Percentiles rank a stretch among this genome's conserved stretches.
phyloP scores from a whole-genome alignment of 2,888 invertebrate species.

The Leucoma salicis region DNA sequence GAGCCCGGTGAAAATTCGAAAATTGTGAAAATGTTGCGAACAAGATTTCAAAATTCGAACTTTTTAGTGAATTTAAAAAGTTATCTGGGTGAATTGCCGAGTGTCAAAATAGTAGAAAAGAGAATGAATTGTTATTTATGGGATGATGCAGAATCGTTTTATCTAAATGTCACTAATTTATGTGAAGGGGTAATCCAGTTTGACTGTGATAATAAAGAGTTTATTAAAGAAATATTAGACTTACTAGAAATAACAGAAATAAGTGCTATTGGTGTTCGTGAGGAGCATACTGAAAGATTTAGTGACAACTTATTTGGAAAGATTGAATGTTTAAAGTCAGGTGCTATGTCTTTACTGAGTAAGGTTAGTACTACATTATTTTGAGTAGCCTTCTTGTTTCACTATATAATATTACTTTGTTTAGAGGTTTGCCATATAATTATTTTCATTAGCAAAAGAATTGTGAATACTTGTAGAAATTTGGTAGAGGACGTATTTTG shows the following conservation, averaged over 20 bases:
- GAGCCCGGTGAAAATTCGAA: conserved; percentile 56
- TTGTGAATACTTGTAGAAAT: too few relatives aligned
- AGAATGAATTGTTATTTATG: conserved; percentile 66
- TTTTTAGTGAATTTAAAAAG: conserved; percentile 56
- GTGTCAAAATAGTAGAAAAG: conserved; percentile 61
- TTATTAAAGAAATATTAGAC: conserved; percentile 45
- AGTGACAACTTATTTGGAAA: conserved; percentile 65
- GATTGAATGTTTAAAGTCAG: conserved; percentile 44
- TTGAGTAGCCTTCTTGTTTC: too few relatives aligned
- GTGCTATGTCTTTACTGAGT: conserved; percentile 36
- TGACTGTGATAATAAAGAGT: conserved; percentile 42
- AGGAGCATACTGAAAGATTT: conserved; percentile 66
- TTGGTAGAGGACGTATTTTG: too few relatives aligned
- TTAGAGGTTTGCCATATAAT: too few relatives aligned
- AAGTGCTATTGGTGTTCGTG: conserved; percentile 57
- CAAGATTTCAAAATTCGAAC: conserved; percentile 53
- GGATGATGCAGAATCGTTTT: conserved; percentile 67
- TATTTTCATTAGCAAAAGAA: too few relatives aligned
- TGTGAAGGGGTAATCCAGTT: conserved; percentile 59
- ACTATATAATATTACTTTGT: too few relatives aligned
- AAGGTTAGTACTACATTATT: conserved; percentile 41
- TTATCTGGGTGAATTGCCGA: conserved; percentile 55
- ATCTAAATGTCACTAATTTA: conserved; percentile 46
- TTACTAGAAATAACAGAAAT: conserved; percentile 52
- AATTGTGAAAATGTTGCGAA: conserved; percentile 51